These are phyloP conservation scores for Pachypanchax playfairii DNA, from an alignment of 2,113 vertebrate genomes.

Conservation along the genomic window DNA sequence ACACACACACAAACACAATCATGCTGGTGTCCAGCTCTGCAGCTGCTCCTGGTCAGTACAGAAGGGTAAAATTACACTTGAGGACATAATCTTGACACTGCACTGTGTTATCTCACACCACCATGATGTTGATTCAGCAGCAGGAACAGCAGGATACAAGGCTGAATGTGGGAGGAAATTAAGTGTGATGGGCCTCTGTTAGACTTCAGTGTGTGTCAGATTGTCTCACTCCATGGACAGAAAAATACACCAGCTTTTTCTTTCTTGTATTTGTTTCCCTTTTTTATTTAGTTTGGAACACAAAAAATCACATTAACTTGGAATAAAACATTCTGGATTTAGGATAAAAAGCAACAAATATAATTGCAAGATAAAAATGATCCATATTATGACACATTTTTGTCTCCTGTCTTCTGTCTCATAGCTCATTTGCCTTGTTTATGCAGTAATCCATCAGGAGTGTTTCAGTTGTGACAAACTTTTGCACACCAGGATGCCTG, in stretches of 20 bases:
- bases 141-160: slow-evolving; percentile 42
- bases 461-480: slow-evolving; percentile 35
- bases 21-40: slow-evolving; percentile 20
- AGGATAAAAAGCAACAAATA: slow-evolving; percentile 43
- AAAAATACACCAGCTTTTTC: background rate
- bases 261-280: slow-evolving; percentile 27
- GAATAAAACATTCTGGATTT: slow-evolving; percentile 31
- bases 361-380: slow-evolving; percentile 22
- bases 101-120: slow-evolving; percentile 62
- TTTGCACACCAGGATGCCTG: slow-evolving; percentile 33
- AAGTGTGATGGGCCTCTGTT: slow-evolving; percentile 59
- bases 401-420: slow-evolving; percentile 14
- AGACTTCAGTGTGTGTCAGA: slow-evolving; percentile 35
- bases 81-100: slow-evolving; percentile 73
- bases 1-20: slow-evolving; percentile 20
- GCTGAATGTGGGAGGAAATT: slow-evolving; percentile 59
- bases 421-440: slow-evolving; percentile 23
- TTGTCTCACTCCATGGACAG: slow-evolving; percentile 20
- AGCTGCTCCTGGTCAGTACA: slow-evolving; percentile 51
- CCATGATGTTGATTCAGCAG: slow-evolving; percentile 63
- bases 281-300: slow-evolving; percentile 45
- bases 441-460: slow-evolving; percentile 21
- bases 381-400: slow-evolving; percentile 26
- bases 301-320: slow-evolving; percentile 23
- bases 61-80: slow-evolving; percentile 73